A percentile compares a stretch with the other conserved stretches of the same genome.
These are phyloP conservation scores for Agrochola litura DNA, from an alignment of 2,888 invertebrate species.

Conservation along the genomic window DNA sequence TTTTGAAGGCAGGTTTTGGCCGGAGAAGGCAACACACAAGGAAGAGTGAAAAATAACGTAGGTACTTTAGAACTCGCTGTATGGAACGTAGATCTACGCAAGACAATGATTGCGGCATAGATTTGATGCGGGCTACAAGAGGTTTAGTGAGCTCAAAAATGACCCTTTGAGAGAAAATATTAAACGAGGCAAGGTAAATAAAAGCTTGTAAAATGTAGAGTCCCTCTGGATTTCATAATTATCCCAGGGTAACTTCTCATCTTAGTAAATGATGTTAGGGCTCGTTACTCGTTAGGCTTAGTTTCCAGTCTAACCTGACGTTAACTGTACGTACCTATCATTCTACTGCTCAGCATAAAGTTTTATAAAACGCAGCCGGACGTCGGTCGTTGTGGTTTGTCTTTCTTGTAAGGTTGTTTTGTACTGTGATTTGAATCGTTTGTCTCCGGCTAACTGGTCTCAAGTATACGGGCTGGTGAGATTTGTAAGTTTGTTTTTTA, in stretches of 20 bases:
- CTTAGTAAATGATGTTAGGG: slow-evolving; percentile 11
- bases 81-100: background rate
- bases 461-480: slow-evolving; percentile 3
- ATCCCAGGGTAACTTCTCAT: background rate
- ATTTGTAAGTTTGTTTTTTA: background rate
- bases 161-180: background rate
- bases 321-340: slow-evolving; percentile 4
- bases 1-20: background rate
- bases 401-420: slow-evolving; percentile 43
- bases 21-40: too few relatives aligned
- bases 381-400: slow-evolving; percentile 24
- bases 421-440: slow-evolving; percentile 37
- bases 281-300: slow-evolving; percentile 1
- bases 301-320: slow-evolving; percentile 16
- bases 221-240: background rate
- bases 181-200: background rate
- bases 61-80: too few relatives aligned
- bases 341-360: slow-evolving; percentile 8
- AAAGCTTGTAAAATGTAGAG: background rate
- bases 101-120: background rate
- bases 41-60: background rate
- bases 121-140: too few relatives aligned
- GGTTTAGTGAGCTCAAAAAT: background rate
- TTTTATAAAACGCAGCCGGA: slow-evolving; percentile 21
- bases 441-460: slow-evolving; percentile 23